Base-by-base conservation (phyloP, 2,113 vertebrate genomes). In the Urocitellus parryii region DNA sequence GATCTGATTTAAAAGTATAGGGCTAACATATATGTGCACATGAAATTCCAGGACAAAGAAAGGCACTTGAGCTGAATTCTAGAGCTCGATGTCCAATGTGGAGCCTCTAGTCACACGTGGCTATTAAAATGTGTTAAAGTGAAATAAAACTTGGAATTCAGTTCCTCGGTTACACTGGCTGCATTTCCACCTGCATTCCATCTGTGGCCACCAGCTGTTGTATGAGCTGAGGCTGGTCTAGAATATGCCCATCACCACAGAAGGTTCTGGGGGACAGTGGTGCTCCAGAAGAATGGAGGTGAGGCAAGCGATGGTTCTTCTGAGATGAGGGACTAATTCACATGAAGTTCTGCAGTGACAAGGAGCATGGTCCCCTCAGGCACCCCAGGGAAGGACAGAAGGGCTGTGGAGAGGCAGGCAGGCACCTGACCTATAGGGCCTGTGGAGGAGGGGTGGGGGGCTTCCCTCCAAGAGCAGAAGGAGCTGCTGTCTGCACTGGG, bases 401-500 rank as follows among this genome's bases (percentile, higher is more conserved):
- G 61, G 78, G 34, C 48, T 4, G 17, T 12, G 48, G 51, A 27
- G 48, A 68, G 7, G 34, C 0, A 27, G 13, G 11, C 5, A 51
- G 48, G 32, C 1, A 16, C 16, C 2, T 8, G 73, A 29, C 17
- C 58, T n/a, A 20, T 4, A 6, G 6, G 45, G 20, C 73, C 27
- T 5, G 11, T 6, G 29, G 42, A 70, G 16, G 16, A 34, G 4
- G 70, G 13, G 39, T 42, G 13, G 27, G 1, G 5, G 34, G 4
- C 27, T 68, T 86, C 29, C 90, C 77, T 81, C 39, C 17, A 1
- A 53, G 3, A 42, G 39, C n/a, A 70, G 0, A 0, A 45, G 48
- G 72, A 63, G 18, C 16, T 2, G 6, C 0, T 1, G 5, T 4
- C n/a, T 16, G 20, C 0, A 1, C 4, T 20, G 22, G 20, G 45